These are phyloP conservation scores for Oikopleura dioica DNA, from an alignment of 23 tunicate species.

Conservation along the genomic window DNA sequence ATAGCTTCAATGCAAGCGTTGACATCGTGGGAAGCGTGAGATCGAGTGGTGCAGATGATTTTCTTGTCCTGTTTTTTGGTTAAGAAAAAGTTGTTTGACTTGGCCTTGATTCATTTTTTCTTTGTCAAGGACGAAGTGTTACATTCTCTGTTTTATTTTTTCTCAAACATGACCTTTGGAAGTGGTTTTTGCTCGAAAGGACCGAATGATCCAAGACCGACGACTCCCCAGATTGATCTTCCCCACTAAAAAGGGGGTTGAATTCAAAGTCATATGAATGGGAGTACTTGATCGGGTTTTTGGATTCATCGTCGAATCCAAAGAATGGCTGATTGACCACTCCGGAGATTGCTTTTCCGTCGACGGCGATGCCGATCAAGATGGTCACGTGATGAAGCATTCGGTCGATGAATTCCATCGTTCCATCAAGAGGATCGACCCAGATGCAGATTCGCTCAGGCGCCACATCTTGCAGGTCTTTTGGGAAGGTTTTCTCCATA, in stretches of 20 bases:
- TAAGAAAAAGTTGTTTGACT: too few species aligned
- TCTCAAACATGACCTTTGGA: too few species aligned
- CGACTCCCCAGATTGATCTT: constrained; percentile 83
- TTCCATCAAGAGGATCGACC: constrained; percentile 99
- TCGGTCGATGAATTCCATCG: constrained; percentile 87
- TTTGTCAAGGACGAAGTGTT: too few species aligned
- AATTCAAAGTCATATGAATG: too few species aligned
- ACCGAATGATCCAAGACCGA: constrained; percentile 90
- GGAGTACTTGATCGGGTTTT: neutral
- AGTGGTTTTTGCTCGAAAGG: constrained; percentile 39
- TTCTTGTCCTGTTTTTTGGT: too few species aligned
- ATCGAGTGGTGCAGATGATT: constrained; percentile 58
- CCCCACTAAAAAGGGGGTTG: too few species aligned
- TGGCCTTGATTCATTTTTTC: too few species aligned
- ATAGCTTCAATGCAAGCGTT: constrained; percentile 56
- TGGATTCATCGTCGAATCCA: constrained; percentile 44
- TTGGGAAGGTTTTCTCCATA: constrained; percentile 37
- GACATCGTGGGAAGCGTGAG: constrained; percentile 64
- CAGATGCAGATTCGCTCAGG: constrained; percentile 60
- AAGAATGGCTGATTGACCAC: constrained; percentile 89
- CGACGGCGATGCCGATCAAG: constrained; percentile 69
- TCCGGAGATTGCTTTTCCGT: constrained; percentile 89
- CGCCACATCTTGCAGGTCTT: constrained; percentile 19
- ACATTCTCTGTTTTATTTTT: too few species aligned
- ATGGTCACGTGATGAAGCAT: constrained; percentile 80